Base-by-base conservation (phyloP, 1,140 invertebrate genomes). In the Drosophila eugracilis region DNA sequence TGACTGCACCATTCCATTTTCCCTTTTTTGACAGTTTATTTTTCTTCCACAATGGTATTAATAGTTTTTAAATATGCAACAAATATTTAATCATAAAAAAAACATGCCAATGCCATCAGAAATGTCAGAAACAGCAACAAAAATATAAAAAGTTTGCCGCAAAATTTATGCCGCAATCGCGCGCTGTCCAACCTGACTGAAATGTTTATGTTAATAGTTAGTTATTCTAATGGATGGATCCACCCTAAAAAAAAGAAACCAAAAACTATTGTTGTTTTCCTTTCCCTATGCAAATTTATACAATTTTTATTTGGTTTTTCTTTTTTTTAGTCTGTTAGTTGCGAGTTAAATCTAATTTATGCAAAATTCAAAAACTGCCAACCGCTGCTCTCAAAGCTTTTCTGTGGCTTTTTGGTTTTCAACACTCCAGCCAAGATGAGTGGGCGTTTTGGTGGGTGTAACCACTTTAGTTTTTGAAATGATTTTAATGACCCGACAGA, bases 131-230 rank as follows among this genome's bases (percentile, higher is more conserved):
- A 67, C 47, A 67, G n/a, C 26, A 32, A n/a, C n/a, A n/a, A n/a
- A n/a, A 54, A 59, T 22, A 52, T 58, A 57, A 77, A 78, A 80
- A 62, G 71, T 77, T 80, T 62, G 78, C 50, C 81, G 19, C 70
- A 52, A 48, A 88, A 81, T 79, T 88, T 86, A 81, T 88, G 76
- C 59, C 81, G 49, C 74, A 88, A 78, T 86, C 79, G n/a, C n/a
- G n/a, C n/a, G 70, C 62, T 86, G 83, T 79, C 74, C 71, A 80
- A 80, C 76, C 81, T 80, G 81, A 39, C 52, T 59, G 19, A 57
- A 73, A 63, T 69, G 50, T 67, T 85, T 85, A 85, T 85, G 80
- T 72, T 86, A 81, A 85, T 85, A 75, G 71, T 75, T 75, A 50
- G 71, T 74, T 75, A 65, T 75, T 75, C 70, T 74, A 75, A 63